phyloP scores from a whole-genome alignment of 2,113 vertebrate genomes.

The Ochotona princeps region DNA sequence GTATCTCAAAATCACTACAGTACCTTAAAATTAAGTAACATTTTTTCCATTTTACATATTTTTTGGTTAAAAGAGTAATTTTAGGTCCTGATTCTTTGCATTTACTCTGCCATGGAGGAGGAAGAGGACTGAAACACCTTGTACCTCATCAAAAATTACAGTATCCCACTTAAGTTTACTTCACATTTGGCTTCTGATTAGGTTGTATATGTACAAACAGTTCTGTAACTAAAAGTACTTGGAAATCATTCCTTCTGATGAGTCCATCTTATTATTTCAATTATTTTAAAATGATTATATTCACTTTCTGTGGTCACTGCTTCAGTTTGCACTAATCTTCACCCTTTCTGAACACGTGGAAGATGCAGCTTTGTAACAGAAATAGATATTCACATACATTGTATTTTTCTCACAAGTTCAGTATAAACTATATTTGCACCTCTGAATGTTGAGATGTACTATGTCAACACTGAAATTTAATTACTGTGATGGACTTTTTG shows the following conservation, averaged over 20 bases:
- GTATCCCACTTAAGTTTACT: not conserved
- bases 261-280: not conserved
- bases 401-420: conserved; percentile 38
- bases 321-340: conserved; percentile 28
- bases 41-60: conserved; percentile 42
- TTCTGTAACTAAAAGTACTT: conserved; percentile 6
- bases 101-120: not conserved
- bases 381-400: conserved; percentile 57
- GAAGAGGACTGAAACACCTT: not conserved
- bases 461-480: conserved; percentile 71
- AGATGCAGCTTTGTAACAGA: not conserved
- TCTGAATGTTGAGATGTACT: conserved; percentile 51
- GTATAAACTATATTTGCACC: conserved; percentile 67
- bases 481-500: conserved; percentile 66
- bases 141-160: not conserved
- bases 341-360: conserved; percentile 37
- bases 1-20: not conserved
- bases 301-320: conserved; percentile 19
- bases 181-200: conserved; percentile 49
- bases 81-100: not conserved
- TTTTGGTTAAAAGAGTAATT: not conserved
- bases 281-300: not conserved
- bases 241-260: not conserved
- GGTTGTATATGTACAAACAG: not conserved
- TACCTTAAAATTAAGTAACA: conserved; percentile 26